Base-by-base conservation (phyloP, 2,113 vertebrate genomes). In the Harpagus bidentatus region DNA sequence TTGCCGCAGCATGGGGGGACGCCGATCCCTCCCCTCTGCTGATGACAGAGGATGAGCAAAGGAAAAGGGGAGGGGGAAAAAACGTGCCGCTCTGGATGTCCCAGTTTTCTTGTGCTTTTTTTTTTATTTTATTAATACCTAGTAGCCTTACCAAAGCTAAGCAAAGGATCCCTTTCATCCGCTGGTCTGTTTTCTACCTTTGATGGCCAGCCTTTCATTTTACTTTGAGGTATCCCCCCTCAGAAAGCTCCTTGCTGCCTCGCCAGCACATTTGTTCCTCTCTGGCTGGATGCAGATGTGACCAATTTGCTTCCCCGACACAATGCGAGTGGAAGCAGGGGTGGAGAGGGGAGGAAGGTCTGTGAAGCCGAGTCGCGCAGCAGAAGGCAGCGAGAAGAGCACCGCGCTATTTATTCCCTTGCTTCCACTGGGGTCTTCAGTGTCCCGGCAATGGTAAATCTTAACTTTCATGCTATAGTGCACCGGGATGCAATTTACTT, bases 401-500 rank as follows among this genome's bases (percentile, higher is more conserved):
- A 7, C 95, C 25, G 43, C 1, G 53, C 97, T 98, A 97, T 98
- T 98, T 97, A 97, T 98, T 97, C 95, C 95, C 94, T 81, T 90
- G 95, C 96, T 98, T 98, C 97, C 97, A 98, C 94, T 4, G 38
- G 97, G 98, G 93, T 98, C 98, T 97, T 96, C 61, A 53, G 95
- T 92, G 96, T 97, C 97, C 97, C 42, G 80, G 97, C 96, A 95
- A 97, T 95, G 97, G 97, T 98, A 98, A 98, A 98, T 98, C 97
- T 97, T 97, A 97, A 98, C 98, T 98, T 98, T 97, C 95, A 98
- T 98, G 98, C 98, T 97, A 95, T 98, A 95, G 96, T 97, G 97
- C 97, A 94, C 96, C 62, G 23, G 97, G 96, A 98, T 98, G 95
- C 98, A 97, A 98, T 98, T 98, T 98, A 98, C 97, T 98, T 98